These are phyloP conservation scores for Chymomyza procnemis DNA, from an alignment of 2,888 invertebrate genomes.

Conservation along the genomic window DNA sequence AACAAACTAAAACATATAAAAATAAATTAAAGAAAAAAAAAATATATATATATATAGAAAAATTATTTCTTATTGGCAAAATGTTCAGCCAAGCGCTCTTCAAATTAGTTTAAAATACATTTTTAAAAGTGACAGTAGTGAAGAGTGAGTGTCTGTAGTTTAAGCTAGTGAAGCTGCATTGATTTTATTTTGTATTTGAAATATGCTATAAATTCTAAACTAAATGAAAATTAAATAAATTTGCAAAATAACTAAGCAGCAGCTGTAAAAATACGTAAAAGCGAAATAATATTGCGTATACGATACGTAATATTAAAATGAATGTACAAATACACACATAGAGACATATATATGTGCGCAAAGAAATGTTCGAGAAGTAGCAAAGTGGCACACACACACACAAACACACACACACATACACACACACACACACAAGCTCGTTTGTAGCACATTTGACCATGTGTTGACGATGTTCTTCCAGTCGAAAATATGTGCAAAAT, in stretches of 20 bases:
- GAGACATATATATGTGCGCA: neutral
- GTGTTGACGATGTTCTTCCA: slow-evolving; percentile 5
- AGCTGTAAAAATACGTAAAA: slow-evolving; percentile 18
- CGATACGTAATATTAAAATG: neutral
- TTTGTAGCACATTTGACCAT: neutral
- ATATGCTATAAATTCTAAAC: slow-evolving; percentile 8
- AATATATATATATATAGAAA: too few relatives aligned
- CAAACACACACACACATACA: too few relatives aligned
- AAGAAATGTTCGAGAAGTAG: neutral
- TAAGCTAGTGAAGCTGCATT: slow-evolving; percentile 44
- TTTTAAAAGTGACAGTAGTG: slow-evolving; percentile 77
- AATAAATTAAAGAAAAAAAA: slow-evolving; percentile 40
- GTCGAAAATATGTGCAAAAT: slow-evolving; percentile 14
- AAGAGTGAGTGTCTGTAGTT: slow-evolving; percentile 45
- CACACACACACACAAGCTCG: neutral
- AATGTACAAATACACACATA: too few relatives aligned
- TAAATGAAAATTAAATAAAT: slow-evolving; percentile 14
- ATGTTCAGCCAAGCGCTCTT: slow-evolving; percentile 49
- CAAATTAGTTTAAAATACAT: slow-evolving; percentile 75
- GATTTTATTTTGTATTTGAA: slow-evolving; percentile 34
- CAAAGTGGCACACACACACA: neutral
- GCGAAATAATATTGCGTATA: neutral
- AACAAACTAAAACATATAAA: neutral
- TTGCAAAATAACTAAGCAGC: slow-evolving; percentile 25
- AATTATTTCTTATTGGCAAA: slow-evolving; percentile 40